Conservation (phyloP, 2,888 invertebrate genomes). For the Eristalinus aeneus region DNA sequence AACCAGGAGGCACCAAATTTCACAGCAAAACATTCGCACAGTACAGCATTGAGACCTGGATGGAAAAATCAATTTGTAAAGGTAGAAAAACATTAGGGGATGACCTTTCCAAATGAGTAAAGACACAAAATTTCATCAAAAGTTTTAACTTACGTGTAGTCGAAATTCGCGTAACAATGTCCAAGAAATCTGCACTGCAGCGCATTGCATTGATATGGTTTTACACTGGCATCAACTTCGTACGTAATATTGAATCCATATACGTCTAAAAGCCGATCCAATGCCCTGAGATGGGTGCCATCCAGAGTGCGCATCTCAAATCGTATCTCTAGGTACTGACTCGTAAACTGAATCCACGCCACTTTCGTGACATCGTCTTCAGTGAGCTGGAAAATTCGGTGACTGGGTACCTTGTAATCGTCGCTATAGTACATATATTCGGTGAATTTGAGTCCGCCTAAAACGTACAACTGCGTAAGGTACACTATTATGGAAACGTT, state of each 20-base stretch:
- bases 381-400: conserved; percentile 86
- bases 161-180: conserved; percentile 87
- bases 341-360: conserved; percentile 83
- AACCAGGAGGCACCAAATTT: neutral
- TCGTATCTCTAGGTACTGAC: conserved; percentile 90
- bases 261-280: conserved; percentile 90
- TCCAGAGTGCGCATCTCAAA: conserved; percentile 87
- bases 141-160: conserved; percentile 86
- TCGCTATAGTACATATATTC: conserved; percentile 89
- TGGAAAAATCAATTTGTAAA: neutral
- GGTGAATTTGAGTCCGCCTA: conserved; percentile 88
- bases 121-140: neutral
- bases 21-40: neutral
- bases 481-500: conserved; percentile 91
- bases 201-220: conserved; percentile 87
- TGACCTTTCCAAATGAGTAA: neutral
- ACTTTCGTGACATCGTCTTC: conserved; percentile 88
- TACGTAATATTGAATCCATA: conserved; percentile 97
- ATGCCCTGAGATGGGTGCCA: conserved; percentile 91
- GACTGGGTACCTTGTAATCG: conserved; percentile 85
- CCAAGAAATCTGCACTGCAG: conserved; percentile 92
- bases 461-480: conserved; percentile 92
- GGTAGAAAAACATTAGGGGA: neutral
- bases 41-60: neutral
- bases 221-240: conserved; percentile 85